Percentiles rank a stretch among this genome's conserved stretches.
These are phyloP conservation scores for Drosophila demipolita DNA, from an alignment of 2,888 invertebrate genomes.

Conservation along the genomic window DNA sequence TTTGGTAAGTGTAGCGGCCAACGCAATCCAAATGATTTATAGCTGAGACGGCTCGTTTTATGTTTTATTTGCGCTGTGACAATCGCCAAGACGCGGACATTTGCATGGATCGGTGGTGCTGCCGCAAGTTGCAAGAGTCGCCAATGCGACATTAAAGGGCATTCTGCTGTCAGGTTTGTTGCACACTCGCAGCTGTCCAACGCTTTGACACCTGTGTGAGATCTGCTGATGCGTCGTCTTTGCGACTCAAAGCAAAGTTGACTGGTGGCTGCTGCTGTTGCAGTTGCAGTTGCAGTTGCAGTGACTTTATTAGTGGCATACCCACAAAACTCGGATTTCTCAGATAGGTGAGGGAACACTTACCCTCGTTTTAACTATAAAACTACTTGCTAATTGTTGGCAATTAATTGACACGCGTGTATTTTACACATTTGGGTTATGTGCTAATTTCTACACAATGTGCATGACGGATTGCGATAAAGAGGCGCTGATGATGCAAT, in stretches of 20 bases:
- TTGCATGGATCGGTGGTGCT: slow-evolving; percentile 47
- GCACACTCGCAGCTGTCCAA: slow-evolving; percentile 70
- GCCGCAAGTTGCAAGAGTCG: slow-evolving; percentile 21
- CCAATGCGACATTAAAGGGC: slow-evolving; percentile 82
- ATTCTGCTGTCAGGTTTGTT: slow-evolving; percentile 81
- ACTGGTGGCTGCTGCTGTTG: slow-evolving; percentile 4
- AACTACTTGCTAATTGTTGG: slow-evolving; percentile 57
- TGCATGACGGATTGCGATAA: slow-evolving; percentile 80
- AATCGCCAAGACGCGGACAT: slow-evolving; percentile 66
- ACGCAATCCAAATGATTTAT: slow-evolving; percentile 70
- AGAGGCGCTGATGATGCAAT: slow-evolving; percentile 75
- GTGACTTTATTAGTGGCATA: slow-evolving; percentile 45
- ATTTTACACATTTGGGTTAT: slow-evolving; percentile 79
- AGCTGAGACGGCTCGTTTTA: slow-evolving; percentile 72
- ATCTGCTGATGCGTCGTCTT: slow-evolving; percentile 45
- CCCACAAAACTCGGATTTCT: slow-evolving; percentile 17
- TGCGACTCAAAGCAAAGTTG: slow-evolving; percentile 34
- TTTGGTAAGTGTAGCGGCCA: slow-evolving; percentile 13
- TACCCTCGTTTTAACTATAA: slow-evolving; percentile 4
- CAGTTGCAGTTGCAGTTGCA: slow-evolving; percentile 9
- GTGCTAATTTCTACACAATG: slow-evolving; percentile 81
- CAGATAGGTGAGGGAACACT: not conserved
- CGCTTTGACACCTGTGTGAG: slow-evolving; percentile 77
- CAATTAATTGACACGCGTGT: slow-evolving; percentile 78
- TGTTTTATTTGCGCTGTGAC: slow-evolving; percentile 76